Evolutionary conservation across 2,797 vertebrate genomes (phyloP), one percentile per base, ranked within the genome.

Genomic region (Falco rusticolus): DNA sequence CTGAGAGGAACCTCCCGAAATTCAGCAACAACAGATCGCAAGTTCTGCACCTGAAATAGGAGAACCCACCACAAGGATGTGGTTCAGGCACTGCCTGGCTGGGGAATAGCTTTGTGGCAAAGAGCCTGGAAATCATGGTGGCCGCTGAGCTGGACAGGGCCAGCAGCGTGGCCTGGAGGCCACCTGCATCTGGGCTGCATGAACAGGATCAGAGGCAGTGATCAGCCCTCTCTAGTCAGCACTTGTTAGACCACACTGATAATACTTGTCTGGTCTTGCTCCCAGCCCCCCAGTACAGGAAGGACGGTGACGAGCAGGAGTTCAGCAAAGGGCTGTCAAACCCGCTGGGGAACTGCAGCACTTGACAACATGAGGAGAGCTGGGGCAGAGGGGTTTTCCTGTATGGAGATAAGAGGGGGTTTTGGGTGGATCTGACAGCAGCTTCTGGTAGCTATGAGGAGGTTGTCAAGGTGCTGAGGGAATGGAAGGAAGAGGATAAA

Each of bases 311-410:
- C 15, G 16, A 10, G 54, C 0, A 4, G 70, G 18, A 59, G 69
- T 22, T 87, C 68, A 65, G 76, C 50, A 45, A 24, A 66, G 76
- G 68, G 31, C 10, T 15, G 0, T n/a, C 2, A 7, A 0, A 8
- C 34, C 0, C 1, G 4, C 0, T 1, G 31, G 18, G 66, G 28
- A 79, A 21, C n/a, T 71, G 41, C 66, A 91, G 79, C 45, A 7
- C 61, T 66, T 2, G 2, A 39, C 18, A 11, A 3, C 2, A 0
- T 3, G 34, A 26, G 74, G n/a, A 14, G 60, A 0, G 11, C 56
- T 63, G 69, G 25, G 19, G 1, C 5, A 70, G 61, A 82, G 59
- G 37, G 19, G 6, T 60, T 87, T 91, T 82, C 61, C 26, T 29
- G 16, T 26, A 11, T 16, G 18, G 47, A 80, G 48, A 25, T 16